Evolutionary conservation across 2,113 vertebrate genomes (phyloP).

Genomic region (Eleginops maclovinus): DNA sequence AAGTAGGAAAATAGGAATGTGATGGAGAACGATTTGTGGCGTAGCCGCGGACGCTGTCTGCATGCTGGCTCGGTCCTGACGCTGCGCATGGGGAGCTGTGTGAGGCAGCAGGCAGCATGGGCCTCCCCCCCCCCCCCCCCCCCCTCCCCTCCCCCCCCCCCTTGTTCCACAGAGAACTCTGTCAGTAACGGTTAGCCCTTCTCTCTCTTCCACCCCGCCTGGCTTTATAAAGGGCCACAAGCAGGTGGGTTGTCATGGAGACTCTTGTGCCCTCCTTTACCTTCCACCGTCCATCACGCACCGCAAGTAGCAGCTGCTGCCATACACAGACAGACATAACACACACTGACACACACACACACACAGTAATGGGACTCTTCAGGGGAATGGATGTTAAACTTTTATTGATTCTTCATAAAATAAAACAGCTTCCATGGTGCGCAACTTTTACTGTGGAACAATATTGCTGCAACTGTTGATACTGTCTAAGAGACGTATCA

Average conservation of each 20-base stretch:
- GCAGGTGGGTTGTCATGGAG: slow-evolving; percentile 85
- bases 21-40: slow-evolving; percentile 25
- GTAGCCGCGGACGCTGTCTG: slow-evolving; percentile 73
- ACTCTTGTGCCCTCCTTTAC: slow-evolving; percentile 71
- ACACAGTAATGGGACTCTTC: slow-evolving; percentile 6
- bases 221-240: slow-evolving; percentile 84
- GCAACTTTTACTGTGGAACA: neutral
- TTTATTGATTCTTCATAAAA: neutral
- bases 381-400: slow-evolving; percentile 1
- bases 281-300: slow-evolving; percentile 52
- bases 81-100: slow-evolving; percentile 79
- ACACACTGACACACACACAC: slow-evolving; percentile 1
- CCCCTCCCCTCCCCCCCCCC: neutral
- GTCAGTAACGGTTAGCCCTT: slow-evolving; percentile 86
- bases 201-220: slow-evolving; percentile 83
- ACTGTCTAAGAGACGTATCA: neutral
- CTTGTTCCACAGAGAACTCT: slow-evolving; percentile 69
- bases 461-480: slow-evolving; percentile 30
- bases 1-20: slow-evolving; percentile 41
- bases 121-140: slow-evolving; percentile 30
- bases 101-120: slow-evolving; percentile 81
- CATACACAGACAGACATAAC: slow-evolving; percentile 35
- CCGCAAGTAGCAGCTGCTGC: slow-evolving; percentile 64
- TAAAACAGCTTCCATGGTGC: neutral
- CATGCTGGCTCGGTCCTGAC: slow-evolving; percentile 72